Evolutionary conservation across 2,797 vertebrate species (phyloP), one percentile per base, ranked within the genome.

Genomic region (Otus scops): DNA sequence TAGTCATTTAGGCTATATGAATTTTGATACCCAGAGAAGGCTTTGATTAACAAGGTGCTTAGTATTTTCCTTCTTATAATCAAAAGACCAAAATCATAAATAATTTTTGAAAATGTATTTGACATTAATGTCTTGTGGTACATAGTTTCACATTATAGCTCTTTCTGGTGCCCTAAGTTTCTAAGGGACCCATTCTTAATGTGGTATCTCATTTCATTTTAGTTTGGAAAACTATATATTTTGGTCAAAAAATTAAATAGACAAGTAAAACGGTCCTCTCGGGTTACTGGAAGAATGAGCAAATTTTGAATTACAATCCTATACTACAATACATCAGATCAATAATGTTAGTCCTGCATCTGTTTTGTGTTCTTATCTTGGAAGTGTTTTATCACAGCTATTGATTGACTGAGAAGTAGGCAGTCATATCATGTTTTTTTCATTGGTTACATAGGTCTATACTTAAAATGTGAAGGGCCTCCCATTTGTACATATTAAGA

Each of bases 281-380:
- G 14, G 6, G 4, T 53, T 69, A 57, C 60, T 75, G 54, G 60
- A 82, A 83, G 41, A 84, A 88, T 53, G 23, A 88, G 10, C 5
- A 77, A 67, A 69, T 59, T 82, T 95, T 96, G 64, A 92, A 70
- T 96, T 87, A 59, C 26, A 83, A 53, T 94, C 56, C 75, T 95
- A 51, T 69, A 76, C 69, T 43, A 96, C 97, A 97, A 94, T 89
- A 91, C n/a, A 85, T 93, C 79, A 90, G 81, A 85, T 97, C 92
- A 92, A 91, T 97, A 95, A 39, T 59, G 39, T 92, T 97, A 96
- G 90, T 95, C 92, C 20, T 79, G 71, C 87, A 96, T 95, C 88
- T 97, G 63, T 95, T 97, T 84, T 80, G 47, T 96, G 92, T 94
- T 89, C 89, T 93, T 92, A 95, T 63, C 59, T 89, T 86, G 73